Evolutionary conservation across 2,797 vertebrate genomes (phyloP), one percentile per base, ranked within the genome.

Genomic region (Rhabdomys pumilio): DNA sequence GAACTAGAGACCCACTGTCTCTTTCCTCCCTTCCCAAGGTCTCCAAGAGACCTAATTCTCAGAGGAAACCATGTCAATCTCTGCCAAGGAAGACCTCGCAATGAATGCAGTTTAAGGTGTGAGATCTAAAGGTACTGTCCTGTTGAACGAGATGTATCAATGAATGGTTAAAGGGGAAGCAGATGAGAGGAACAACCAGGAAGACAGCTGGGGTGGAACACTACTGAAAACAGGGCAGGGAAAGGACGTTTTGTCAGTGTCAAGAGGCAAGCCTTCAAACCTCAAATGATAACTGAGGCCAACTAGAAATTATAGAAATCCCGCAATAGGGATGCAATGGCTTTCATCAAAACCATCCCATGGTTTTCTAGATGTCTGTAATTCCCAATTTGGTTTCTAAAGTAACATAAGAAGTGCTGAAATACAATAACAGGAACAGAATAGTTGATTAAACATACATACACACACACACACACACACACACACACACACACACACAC

Each of bases 371-470:
- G 38, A 82, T 69, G 55, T 17, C 57, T 82, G 20, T 81, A 69
- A 96, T 79, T 97, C 82, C 19, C 67, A 47, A 4, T 57, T 94
- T 93, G 81, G 15, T 94, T 90, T 79, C 67, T 67, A 81, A 88
- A 82, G 38, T 76, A 92, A 97, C 96, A 92, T 84, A 53, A 93
- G 94, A 91, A 95, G 38, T 67, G 77, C n/a, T 84, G 31, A 83
- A 12, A n/a, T 55, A 79, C 50, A 50, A 63, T 85, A 92, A 93
- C 14, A 79, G 24, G 22, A 96, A 47, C 11, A 90, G 29, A 93
- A 93, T 20, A 90, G 55, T 19, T 72, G 26, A 31, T 73, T 80
- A 75, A 90, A 15, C 26, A 47, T 14, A 76, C 41, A 75, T 22
- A 75, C 41, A 76, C 73, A 76, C 41, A 44, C 72, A 73, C 6